These are phyloP conservation scores for Ifrita kowaldi DNA, from an alignment of 2,113 vertebrate species.

Conservation along the genomic window DNA sequence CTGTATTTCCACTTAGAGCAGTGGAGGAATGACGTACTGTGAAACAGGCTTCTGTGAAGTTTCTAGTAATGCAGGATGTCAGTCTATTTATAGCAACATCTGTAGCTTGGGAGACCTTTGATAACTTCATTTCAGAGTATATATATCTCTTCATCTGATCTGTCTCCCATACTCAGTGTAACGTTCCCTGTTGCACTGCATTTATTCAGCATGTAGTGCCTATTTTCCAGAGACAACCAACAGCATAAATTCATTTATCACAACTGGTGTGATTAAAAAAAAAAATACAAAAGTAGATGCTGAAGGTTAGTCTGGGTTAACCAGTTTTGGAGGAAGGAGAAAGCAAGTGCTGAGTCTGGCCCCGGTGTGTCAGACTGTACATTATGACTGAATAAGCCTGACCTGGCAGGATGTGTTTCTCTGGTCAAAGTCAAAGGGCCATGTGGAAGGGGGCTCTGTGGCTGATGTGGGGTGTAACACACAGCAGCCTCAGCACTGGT, in stretches of 20 bases:
- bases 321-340: background rate
- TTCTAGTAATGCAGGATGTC: background rate
- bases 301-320: background rate
- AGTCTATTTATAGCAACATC: background rate
- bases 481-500: background rate
- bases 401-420: background rate
- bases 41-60: background rate
- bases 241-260: background rate
- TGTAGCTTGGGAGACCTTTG: background rate
- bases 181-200: background rate
- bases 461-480: background rate
- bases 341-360: background rate
- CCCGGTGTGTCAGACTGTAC: rapidly evolving
- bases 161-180: background rate
- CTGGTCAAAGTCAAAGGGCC: background rate
- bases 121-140: background rate
- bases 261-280: background rate
- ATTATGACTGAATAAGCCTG: background rate
- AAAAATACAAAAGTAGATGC: background rate
- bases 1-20: background rate
- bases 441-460: rapidly evolving
- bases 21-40: background rate
- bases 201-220: background rate
- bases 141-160: background rate
- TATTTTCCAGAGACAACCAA: background rate